These are phyloP conservation scores for Brachyhypopomus gauderio DNA, from an alignment of 2,113 vertebrate genomes.

Conservation along the genomic window DNA sequence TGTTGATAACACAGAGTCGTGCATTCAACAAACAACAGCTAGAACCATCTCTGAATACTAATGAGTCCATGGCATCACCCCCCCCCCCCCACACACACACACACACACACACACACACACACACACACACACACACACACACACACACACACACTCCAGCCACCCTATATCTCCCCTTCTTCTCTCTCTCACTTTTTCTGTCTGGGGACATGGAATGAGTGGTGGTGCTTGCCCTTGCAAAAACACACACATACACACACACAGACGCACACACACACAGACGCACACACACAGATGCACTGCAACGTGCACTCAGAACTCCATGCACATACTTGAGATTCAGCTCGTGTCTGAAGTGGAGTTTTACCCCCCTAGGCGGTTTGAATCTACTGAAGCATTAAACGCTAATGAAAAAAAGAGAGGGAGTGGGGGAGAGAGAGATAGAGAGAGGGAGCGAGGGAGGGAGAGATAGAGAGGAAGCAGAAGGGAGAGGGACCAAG, in stretches of 20 bases:
- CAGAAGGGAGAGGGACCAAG: neutral
- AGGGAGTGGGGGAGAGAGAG: neutral
- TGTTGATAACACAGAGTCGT: constrained; percentile 63
- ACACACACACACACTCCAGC: neutral
- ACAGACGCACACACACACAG: neutral
- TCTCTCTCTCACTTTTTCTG: neutral
- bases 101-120: neutral
- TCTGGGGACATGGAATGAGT: constrained; percentile 7
- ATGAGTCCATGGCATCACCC: constrained; percentile 51
- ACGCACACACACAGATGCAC: constrained; percentile 10
- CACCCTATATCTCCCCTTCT: neutral
- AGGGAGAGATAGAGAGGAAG: neutral
- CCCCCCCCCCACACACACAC: neutral
- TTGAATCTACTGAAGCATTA: constrained; percentile 54
- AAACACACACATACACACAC: constrained; percentile 21
- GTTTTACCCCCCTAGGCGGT: constrained; percentile 44
- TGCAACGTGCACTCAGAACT: constrained; percentile 8
- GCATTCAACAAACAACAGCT: constrained; percentile 61
- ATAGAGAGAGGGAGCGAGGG: constrained; percentile 6
- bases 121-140: neutral
- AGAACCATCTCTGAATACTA: constrained; percentile 63
- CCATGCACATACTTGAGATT: constrained; percentile 36
- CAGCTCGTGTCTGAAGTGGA: constrained; percentile 39
- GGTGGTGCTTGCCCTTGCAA: constrained; percentile 28
- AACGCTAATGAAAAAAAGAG: constrained; percentile 47